phyloP scores from a whole-genome alignment of 2,113 vertebrate genomes.

The Lipotes vexillifer region DNA sequence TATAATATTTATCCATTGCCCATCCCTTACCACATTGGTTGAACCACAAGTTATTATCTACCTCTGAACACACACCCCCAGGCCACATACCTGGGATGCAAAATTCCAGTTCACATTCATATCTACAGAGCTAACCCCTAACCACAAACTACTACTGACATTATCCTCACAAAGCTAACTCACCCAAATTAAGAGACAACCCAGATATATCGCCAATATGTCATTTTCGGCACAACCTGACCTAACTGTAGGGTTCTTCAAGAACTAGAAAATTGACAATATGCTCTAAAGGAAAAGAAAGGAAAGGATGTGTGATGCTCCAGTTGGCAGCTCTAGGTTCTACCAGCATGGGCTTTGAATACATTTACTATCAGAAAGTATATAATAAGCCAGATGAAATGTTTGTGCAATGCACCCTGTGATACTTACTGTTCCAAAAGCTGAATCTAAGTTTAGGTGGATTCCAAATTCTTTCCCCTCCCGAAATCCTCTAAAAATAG shows the following conservation, averaged over 20 bases:
- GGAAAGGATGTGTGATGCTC: neutral
- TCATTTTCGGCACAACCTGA: neutral
- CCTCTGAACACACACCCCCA: neutral
- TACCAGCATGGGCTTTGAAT: neutral
- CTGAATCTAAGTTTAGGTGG: conserved; percentile 39
- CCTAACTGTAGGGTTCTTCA: neutral
- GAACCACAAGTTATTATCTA: neutral
- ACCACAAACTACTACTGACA: neutral
- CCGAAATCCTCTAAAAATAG: conserved; percentile 53
- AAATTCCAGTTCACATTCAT: neutral
- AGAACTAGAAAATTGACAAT: neutral
- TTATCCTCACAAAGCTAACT: neutral
- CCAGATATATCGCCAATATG: neutral
- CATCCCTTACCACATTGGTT: neutral
- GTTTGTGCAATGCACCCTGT: neutral
- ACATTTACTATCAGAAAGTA: neutral
- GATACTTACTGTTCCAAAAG: neutral
- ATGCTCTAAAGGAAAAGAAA: neutral
- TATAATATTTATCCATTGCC: neutral
- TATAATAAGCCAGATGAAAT: neutral
- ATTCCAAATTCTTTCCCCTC: conserved; percentile 3
- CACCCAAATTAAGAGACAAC: neutral
- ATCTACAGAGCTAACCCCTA: neutral
- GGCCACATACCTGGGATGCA: neutral
- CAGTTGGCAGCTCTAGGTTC: neutral